phyloP scores from a whole-genome alignment of 1,140 invertebrate species.

The Anoplophora glabripennis region DNA sequence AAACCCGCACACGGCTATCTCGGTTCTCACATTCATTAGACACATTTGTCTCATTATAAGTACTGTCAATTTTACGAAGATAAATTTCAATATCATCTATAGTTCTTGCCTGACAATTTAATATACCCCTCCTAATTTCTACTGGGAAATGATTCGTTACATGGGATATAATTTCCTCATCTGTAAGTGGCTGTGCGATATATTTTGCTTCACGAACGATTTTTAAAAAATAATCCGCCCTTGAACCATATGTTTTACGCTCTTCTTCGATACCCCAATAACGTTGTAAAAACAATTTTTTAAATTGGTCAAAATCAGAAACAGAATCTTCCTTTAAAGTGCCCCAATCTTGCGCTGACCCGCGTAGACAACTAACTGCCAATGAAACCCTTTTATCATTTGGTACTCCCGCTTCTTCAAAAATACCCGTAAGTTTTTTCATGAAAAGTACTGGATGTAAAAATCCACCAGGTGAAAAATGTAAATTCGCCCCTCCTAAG shows the following conservation, averaged over 20 bases:
- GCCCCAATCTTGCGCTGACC: conserved; percentile 9
- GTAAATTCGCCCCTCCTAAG: conserved; percentile 1
- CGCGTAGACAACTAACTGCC: not conserved
- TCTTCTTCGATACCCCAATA: conserved; percentile 6
- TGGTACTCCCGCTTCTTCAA: conserved; percentile 11
- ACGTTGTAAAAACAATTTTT: conserved; percentile 8
- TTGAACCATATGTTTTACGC: not conserved
- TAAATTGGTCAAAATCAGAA: conserved; percentile 1
- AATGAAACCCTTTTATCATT: conserved; percentile 4
- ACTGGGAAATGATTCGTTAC: conserved; percentile 6
- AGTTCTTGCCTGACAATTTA: not conserved
- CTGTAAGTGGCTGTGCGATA: conserved; percentile 8
- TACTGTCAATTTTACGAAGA: not conserved
- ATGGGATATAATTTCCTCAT: conserved; percentile 5
- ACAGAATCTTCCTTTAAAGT: not conserved
- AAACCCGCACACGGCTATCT: not conserved
- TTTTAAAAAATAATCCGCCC: conserved; percentile 10
- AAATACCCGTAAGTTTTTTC: not conserved
- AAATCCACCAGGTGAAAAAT: not conserved
- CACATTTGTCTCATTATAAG: not conserved
- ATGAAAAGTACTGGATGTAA: conserved; percentile 7
- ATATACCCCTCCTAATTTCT: not conserved
- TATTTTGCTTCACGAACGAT: conserved; percentile 2
- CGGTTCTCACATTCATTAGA: not conserved
- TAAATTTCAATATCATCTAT: conserved; percentile 5